Percentiles rank a stretch among this genome's conserved stretches.
Evolutionary conservation across 1,140 invertebrate genomes (phyloP).

Genomic region (Dermatophagoides farinae): DNA sequence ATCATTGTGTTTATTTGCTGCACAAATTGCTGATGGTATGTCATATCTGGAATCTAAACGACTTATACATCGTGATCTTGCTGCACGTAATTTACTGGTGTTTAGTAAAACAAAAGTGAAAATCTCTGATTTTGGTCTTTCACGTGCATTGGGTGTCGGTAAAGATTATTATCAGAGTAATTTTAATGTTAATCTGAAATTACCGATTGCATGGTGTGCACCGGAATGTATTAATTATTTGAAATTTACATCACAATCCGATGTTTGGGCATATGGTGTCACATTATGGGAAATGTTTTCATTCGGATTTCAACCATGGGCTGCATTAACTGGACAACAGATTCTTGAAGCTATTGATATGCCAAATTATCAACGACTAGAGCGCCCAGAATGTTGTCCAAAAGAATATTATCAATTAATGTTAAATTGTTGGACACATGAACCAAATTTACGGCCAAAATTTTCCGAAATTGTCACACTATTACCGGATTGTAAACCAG

Average conservation of each 20-base stretch:
- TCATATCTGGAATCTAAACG: conserved; percentile 77
- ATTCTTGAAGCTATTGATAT: conserved; percentile 88
- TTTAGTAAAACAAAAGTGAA: conserved; percentile 55
- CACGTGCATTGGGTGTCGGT: conserved; percentile 79
- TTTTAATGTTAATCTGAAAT: conserved; percentile 88
- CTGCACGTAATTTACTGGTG: conserved; percentile 63
- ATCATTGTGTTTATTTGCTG: conserved; percentile 67
- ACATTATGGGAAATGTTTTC: conserved; percentile 99
- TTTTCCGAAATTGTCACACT: conserved; percentile 62
- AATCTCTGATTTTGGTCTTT: conserved; percentile 80
- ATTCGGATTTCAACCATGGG: conserved; percentile 93
- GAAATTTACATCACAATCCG: conserved; percentile 81
- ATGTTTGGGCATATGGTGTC: conserved; percentile 93
- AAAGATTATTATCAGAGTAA: conserved; percentile 99
- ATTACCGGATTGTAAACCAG: conserved; percentile 45
- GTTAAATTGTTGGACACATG: conserved; percentile 47
- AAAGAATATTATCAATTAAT: conserved; percentile 78
- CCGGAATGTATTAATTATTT: conserved; percentile 93
- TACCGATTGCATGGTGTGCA: conserved; percentile 96
- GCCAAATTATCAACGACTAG: conserved; percentile 58
- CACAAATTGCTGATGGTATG: conserved; percentile 92
- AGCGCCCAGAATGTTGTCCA: conserved; percentile 83
- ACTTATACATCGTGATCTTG: conserved; percentile 65
- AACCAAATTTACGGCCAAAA: conserved; percentile 63
- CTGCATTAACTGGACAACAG: conserved; percentile 74